These are phyloP conservation scores for Gryllus bimaculatus DNA, from an alignment of 1,140 invertebrate genomes.

Conservation along the genomic window DNA sequence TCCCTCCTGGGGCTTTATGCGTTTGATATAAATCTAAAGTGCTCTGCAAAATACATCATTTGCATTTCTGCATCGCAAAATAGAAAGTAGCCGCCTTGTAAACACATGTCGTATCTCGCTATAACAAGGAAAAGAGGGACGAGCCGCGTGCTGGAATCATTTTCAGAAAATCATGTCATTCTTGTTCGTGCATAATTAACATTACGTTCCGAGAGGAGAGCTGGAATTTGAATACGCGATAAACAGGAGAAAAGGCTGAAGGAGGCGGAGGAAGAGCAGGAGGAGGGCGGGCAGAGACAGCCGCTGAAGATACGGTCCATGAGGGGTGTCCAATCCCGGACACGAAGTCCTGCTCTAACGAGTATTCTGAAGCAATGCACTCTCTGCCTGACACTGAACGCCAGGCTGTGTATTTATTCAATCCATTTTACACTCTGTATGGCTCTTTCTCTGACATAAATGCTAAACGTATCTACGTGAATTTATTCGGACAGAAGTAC, in stretches of 20 bases:
- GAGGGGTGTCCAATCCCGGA: neutral
- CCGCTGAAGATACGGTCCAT: neutral
- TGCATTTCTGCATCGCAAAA: constrained; percentile 4
- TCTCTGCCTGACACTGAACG: too few species aligned
- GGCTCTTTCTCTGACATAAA: too few species aligned
- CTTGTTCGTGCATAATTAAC: constrained; percentile 1
- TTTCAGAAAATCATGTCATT: constrained; percentile 1
- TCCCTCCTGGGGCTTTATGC: neutral
- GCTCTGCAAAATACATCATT: neutral
- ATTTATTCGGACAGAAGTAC: too few species aligned
- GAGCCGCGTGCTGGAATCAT: neutral
- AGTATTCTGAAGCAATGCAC: too few species aligned
- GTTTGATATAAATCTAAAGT: neutral
- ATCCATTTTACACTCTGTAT: too few species aligned
- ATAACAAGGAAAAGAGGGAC: neutral
- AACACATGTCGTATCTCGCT: constrained; percentile 3
- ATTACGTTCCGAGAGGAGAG: neutral
- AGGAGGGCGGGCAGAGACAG: neutral
- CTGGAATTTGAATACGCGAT: neutral
- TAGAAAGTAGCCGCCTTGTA: neutral
- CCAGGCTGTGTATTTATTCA: too few species aligned
- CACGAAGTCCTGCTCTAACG: too few species aligned
- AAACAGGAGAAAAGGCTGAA: neutral
- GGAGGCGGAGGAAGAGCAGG: neutral
- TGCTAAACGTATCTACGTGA: too few species aligned